These are phyloP conservation scores for Stegostoma tigrinum DNA, from an alignment of 2,113 vertebrate genomes.

Conservation along the genomic window DNA sequence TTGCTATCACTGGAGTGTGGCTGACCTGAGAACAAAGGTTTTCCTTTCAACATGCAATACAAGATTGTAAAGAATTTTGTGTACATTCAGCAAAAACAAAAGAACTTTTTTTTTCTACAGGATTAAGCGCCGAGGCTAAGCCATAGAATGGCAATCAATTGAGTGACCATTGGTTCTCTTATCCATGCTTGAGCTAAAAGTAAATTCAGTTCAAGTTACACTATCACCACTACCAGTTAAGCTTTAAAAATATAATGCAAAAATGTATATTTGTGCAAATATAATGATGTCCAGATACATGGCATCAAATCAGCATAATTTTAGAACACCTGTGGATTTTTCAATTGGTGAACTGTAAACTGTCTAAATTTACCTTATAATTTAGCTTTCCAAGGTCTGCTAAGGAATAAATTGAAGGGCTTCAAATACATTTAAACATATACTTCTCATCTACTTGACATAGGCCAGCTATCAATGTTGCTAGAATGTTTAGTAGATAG, in stretches of 20 bases:
- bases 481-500: neutral
- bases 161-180: neutral
- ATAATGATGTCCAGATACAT: neutral
- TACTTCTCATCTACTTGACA: neutral
- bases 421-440: neutral
- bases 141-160: neutral
- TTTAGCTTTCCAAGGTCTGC: neutral
- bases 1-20: constrained; percentile 36
- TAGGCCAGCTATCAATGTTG: neutral
- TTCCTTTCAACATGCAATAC: constrained; percentile 32
- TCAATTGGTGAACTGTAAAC: neutral
- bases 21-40: constrained; percentile 35
- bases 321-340: neutral
- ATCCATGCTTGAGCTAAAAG: neutral
- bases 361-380: neutral
- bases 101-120: constrained; percentile 1
- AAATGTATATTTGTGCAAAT: neutral
- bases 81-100: constrained; percentile 6
- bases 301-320: neutral
- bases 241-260: neutral
- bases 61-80: constrained; percentile 33
- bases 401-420: neutral
- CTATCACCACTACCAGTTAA: neutral
- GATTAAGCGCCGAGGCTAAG: neutral
- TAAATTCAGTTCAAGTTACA: neutral